Conservation (phyloP, 2,797 vertebrate genomes). For the Jordanella pulchra region DNA sequence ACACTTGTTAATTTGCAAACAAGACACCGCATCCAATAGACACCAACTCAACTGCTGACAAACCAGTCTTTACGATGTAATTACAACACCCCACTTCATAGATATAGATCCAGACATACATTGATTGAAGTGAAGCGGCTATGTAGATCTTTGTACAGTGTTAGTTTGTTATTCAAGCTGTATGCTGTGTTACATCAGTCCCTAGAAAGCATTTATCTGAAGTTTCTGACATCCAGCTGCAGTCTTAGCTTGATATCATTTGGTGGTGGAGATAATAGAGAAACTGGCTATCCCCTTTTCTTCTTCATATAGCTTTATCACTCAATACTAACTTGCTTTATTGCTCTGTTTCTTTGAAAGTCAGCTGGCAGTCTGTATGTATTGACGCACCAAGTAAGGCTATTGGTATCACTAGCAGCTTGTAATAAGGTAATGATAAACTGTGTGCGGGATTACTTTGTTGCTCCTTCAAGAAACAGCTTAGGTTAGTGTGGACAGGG, state of each 20-base stretch:
- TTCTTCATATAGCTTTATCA: not conserved
- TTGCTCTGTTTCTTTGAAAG: conserved; percentile 5
- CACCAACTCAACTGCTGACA: not conserved
- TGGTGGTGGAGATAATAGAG: not conserved
- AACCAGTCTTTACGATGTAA: not conserved
- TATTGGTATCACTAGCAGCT: not conserved
- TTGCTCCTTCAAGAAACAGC: not conserved
- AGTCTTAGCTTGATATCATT: not conserved
- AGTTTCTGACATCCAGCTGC: not conserved
- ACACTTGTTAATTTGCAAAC: not conserved
- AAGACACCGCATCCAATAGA: not conserved
- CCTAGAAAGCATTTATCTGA: not conserved
- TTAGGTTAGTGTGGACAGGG: not conserved
- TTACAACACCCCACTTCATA: not conserved
- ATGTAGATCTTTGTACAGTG: not conserved
- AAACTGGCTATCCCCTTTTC: not conserved
- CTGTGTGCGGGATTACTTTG: not conserved
- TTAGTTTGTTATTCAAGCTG: not conserved
- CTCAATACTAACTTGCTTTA: conserved; percentile 5
- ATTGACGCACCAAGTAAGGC: not conserved
- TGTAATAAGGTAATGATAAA: not conserved
- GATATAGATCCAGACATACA: not conserved
- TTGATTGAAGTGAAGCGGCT: not conserved
- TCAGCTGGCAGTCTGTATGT: not conserved
- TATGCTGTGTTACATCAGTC: not conserved